Base-by-base conservation (phyloP, 2,113 vertebrate species). In the Aptenodytes forsteri region DNA sequence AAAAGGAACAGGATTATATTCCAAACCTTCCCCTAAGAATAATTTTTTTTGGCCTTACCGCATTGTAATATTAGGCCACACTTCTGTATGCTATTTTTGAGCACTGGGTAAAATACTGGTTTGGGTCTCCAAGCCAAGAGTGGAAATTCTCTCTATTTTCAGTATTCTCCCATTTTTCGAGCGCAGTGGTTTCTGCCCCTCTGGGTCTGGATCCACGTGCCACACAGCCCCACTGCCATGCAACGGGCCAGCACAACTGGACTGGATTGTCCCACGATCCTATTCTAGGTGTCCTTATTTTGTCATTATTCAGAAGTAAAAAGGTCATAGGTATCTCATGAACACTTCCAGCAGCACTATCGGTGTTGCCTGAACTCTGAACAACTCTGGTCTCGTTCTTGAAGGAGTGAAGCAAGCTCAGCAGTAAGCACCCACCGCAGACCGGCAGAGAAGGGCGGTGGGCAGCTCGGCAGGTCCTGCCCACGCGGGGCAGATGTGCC, bases 151-250 rank as follows among this genome's bases (percentile, higher is more conserved):
- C 54, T 47, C 52, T 61, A 23, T 40, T 56, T 61, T 49, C 52
- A 44, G 27, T 8, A 10, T 38, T 66, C 52, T 62, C 29, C 64
- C 2, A 1, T 22, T 65, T 52, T 17, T 13, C 1, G 2, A 32
- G 56, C 12, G 1, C 1, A 3, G 38, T 12, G 44, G 38, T 40
- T 71, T 32, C 65, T 10, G 49, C n/a, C 64, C 16, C 38, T 29
- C 52, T 13, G 49, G 13, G 23, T 62, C 47, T 3, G 3, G 38
- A 46, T 38, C 17, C 13, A 6, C 0, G 5, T 6, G 18, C 47
- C 22, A 5, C 36, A 44, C 29, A 61, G 59, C 2, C 0, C 59
- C 2, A 1, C 42, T 40, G 76, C 46, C 2, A 0, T 4, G 46
- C n/a, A 15, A 50, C 0, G 1, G 19, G 50, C 19, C 46, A 79